phyloP scores from a whole-genome alignment of 2,888 invertebrate genomes.

The Neuroscelio doddi region DNA sequence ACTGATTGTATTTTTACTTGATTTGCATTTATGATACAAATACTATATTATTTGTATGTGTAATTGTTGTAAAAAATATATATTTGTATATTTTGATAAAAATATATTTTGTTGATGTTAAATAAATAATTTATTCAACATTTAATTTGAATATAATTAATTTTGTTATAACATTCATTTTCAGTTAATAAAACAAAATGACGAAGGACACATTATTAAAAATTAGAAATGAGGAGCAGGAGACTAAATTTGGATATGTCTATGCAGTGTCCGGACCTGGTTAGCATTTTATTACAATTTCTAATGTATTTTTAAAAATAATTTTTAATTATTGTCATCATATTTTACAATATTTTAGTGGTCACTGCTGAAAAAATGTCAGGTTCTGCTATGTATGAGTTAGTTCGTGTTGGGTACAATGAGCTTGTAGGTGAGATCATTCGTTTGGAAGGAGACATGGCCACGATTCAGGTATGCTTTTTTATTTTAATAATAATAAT shows the following conservation, averaged over 20 bases:
- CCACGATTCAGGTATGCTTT: constrained; percentile 94
- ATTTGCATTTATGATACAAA: too few relatives aligned
- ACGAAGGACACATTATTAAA: constrained; percentile 77
- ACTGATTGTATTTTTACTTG: too few relatives aligned
- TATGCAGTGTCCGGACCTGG: constrained; percentile 99
- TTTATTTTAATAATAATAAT: too few relatives aligned
- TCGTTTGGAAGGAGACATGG: constrained; percentile 99
- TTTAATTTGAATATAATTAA: constrained; percentile 11
- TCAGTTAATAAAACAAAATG: constrained; percentile 74
- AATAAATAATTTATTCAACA: too few relatives aligned
- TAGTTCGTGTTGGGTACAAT: constrained; percentile 98
- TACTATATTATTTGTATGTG: too few relatives aligned
- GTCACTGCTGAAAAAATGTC: constrained; percentile 99
- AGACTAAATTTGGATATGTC: constrained; percentile 94
- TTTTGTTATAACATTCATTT: constrained; percentile 1
- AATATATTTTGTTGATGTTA: too few relatives aligned
- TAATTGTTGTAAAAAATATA: too few relatives aligned
- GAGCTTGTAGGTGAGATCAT: constrained; percentile 99
- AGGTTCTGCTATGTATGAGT: constrained; percentile 99
- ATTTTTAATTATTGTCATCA: too few relatives aligned
- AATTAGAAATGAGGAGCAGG: constrained; percentile 88
- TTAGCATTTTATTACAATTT: constrained; percentile 71
- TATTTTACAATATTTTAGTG: constrained; percentile 86
- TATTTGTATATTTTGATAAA: too few relatives aligned
- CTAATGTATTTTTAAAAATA: too few relatives aligned